Conservation (phyloP, 2,113 vertebrate species). For the Saiga tatarica region DNA sequence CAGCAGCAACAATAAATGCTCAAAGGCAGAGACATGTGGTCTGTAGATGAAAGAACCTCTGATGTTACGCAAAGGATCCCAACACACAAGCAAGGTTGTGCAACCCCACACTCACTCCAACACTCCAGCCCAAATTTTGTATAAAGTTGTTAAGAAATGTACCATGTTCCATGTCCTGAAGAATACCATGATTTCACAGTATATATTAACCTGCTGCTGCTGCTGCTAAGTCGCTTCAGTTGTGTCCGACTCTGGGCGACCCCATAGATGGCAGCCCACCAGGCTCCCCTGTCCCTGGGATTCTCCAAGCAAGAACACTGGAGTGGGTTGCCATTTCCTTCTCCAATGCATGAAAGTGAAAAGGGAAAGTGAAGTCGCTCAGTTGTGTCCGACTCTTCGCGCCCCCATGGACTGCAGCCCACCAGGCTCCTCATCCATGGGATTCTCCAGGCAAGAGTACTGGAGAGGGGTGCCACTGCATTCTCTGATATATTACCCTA, state of each 20-base stretch:
- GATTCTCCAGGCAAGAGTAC: no score
- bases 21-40: background rate
- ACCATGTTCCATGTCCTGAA: background rate
- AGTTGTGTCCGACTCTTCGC: accelerated
- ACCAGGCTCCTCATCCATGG: no score
- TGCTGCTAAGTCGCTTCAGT: no score
- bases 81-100: background rate
- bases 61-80: background rate
- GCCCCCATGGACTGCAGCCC: no score
- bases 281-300: accelerated
- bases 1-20: background rate
- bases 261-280: no score
- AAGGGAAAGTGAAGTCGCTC: no score
- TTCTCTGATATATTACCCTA: background rate
- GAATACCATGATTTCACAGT: background rate
- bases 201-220: background rate
- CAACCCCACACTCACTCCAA: background rate
- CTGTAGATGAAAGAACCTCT: background rate
- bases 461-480: no score
- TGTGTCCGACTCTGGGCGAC: accelerated
- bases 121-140: background rate
- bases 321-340: no score
- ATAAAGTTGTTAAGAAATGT: background rate
- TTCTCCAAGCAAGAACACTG: no score
- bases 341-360: no score